A percentile compares a stretch with the other conserved stretches of the same genome.
Evolutionary conservation across 2,797 vertebrate species (phyloP).

Genomic region (Phalanger gymnotis): DNA sequence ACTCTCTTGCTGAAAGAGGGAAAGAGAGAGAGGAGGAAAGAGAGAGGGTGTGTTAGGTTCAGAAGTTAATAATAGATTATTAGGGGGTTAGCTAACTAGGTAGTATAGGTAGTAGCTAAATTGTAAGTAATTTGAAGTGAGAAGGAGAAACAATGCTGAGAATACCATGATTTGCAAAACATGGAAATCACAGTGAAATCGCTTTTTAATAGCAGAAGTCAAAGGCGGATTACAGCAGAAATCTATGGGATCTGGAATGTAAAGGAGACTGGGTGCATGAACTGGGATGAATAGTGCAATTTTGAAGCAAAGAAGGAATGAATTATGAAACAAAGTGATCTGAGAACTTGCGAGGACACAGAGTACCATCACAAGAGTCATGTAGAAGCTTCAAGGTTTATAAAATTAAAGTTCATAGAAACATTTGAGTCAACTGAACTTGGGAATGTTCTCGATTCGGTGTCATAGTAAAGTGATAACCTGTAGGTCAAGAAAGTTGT

Average conservation of each 20-base stretch:
- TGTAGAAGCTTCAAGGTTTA: not conserved
- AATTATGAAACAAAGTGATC: not conserved
- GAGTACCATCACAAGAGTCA: not conserved
- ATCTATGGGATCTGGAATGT: not conserved
- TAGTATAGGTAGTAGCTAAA: not conserved
- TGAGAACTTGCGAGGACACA: constrained; percentile 26
- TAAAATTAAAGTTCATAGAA: not conserved
- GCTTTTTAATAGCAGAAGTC: not conserved
- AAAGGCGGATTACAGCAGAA: not conserved
- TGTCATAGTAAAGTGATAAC: constrained; percentile 13
- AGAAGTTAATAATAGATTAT: not conserved
- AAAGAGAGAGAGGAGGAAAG: not conserved
- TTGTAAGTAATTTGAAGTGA: not conserved
- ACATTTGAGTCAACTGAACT: not conserved
- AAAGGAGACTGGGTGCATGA: not conserved
- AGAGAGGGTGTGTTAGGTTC: not conserved
- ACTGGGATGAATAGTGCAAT: constrained; percentile 5
- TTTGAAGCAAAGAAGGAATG: not conserved
- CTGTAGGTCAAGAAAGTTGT: constrained; percentile 10
- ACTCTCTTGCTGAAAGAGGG: too few relatives aligned
- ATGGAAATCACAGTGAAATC: not conserved
- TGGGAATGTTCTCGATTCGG: constrained; percentile 10
- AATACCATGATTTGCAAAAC: not conserved
- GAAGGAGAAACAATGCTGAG: not conserved
- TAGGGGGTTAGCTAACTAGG: not conserved